These are phyloP conservation scores for Acrocephalus scirpaceus DNA, from an alignment of 2,797 vertebrate genomes.

Conservation along the genomic window DNA sequence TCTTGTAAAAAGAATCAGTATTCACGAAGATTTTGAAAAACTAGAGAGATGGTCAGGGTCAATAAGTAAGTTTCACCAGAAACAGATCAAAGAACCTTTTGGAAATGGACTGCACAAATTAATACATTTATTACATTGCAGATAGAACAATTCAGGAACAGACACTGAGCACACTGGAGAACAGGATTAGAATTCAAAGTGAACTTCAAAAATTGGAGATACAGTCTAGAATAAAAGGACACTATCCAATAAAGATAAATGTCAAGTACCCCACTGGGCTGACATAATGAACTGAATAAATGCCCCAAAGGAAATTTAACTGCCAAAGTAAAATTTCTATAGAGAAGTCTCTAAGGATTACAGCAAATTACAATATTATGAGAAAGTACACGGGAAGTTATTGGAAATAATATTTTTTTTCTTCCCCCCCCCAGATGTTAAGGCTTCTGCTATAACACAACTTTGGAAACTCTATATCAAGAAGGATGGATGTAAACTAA, in stretches of 20 bases:
- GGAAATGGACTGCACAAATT: not conserved
- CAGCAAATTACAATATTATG: not conserved
- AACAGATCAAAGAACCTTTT: not conserved
- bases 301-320: not conserved
- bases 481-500: not conserved
- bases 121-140: not conserved
- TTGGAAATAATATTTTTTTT: not conserved
- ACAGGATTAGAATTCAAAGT: not conserved
- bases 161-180: not conserved
- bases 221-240: not conserved
- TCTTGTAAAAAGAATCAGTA: not conserved
- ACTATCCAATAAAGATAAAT: not conserved
- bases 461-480: not conserved
- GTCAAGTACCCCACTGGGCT: not conserved
- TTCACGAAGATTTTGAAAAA: not conserved
- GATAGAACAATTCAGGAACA: not conserved
- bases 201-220: not conserved
- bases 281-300: not conserved
- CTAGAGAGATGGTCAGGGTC: not conserved
- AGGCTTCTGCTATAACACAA: not conserved
- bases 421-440: fast-evolving
- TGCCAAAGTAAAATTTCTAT: not conserved
- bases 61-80: not conserved
- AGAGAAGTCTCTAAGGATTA: not conserved
- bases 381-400: not conserved